Conservation (phyloP, 2,888 invertebrate species). For the Drosophila setosimentum region DNA sequence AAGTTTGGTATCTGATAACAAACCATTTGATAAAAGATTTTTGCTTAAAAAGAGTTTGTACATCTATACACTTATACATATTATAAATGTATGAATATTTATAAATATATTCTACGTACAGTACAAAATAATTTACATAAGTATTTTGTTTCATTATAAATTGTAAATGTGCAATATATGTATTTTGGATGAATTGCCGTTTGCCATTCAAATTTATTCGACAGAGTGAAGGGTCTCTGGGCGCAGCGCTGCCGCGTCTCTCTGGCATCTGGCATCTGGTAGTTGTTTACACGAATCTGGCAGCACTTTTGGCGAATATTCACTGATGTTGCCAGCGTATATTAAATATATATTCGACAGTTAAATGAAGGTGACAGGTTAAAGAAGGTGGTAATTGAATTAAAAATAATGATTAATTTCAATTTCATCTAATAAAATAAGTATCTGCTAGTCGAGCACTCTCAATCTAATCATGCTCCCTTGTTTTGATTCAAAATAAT, state of each 20-base stretch:
- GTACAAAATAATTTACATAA: neutral
- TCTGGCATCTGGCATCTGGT: neutral
- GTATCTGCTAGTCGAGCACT: neutral
- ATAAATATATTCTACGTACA: neutral
- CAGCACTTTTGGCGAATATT: neutral
- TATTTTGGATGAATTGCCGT: neutral
- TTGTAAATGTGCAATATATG: neutral
- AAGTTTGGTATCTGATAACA: neutral
- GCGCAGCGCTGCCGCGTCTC: neutral
- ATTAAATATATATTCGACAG: no score
- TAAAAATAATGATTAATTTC: neutral
- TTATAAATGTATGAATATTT: neutral
- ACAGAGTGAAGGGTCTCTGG: neutral
- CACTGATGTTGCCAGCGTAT: neutral
- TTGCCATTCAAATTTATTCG: neutral
- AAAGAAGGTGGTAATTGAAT: no score
- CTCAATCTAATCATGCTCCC: neutral
- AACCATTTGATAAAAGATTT: neutral
- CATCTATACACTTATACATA: neutral
- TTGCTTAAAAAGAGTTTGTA: neutral
- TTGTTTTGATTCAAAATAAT: slow-evolving; percentile 18
- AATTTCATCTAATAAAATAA: neutral
- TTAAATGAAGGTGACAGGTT: no score
- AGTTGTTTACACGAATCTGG: neutral
- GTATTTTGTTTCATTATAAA: neutral